These are phyloP conservation scores for Brienomyrus brachyistius DNA, from an alignment of 2,113 vertebrate species.

Conservation along the genomic window DNA sequence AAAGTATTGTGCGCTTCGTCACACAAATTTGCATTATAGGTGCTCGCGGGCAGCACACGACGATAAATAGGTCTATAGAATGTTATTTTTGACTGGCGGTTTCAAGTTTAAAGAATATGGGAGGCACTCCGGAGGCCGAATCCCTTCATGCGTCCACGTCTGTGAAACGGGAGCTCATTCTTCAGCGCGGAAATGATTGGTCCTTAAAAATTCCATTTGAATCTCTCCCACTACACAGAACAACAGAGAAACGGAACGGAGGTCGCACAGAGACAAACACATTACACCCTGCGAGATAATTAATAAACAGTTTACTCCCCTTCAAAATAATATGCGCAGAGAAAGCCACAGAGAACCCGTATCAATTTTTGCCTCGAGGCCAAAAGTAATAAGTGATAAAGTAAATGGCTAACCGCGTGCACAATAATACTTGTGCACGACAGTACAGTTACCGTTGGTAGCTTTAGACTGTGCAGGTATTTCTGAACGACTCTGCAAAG, in stretches of 20 bases:
- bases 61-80: conserved; percentile 48
- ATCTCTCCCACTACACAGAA: conserved; percentile 21
- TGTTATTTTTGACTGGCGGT: conserved; percentile 41
- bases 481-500: conserved; percentile 46
- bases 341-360: neutral
- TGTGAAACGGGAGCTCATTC: conserved; percentile 38
- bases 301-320: neutral
- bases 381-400: neutral
- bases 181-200: conserved; percentile 26
- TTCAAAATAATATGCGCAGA: neutral
- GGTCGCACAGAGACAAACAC: conserved; percentile 34
- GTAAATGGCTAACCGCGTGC: neutral
- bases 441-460: conserved; percentile 17
- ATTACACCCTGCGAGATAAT: neutral
- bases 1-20: conserved; percentile 50
- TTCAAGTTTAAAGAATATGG: conserved; percentile 44
- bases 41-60: conserved; percentile 44
- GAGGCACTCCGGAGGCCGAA: conserved; percentile 36
- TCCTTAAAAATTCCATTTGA: conserved; percentile 38
- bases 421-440: neutral
- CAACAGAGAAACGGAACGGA: conserved; percentile 29
- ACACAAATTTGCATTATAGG: conserved; percentile 46
- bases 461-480: conserved; percentile 33
- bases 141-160: conserved; percentile 20
- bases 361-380: neutral